These are phyloP conservation scores for Deilephila porcellus DNA, from an alignment of 2,888 invertebrate species.

Conservation along the genomic window DNA sequence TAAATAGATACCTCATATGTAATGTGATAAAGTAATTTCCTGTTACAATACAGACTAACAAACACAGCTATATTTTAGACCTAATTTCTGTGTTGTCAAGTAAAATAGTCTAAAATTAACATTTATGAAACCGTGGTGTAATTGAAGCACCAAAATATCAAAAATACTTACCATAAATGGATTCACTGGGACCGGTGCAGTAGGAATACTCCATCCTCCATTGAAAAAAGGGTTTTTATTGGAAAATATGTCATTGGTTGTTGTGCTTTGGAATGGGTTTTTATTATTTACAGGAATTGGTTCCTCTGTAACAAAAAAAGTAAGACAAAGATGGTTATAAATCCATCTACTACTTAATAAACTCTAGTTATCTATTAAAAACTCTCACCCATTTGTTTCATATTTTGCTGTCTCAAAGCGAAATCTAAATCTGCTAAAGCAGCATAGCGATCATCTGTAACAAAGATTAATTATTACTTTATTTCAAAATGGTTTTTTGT, in stretches of 20 bases:
- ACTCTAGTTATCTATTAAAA: constrained; percentile 10
- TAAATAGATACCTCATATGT: constrained; percentile 23
- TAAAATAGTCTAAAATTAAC: neutral
- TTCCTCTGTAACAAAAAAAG: constrained; percentile 67
- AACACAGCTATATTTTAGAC: neutral
- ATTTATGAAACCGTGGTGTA: neutral
- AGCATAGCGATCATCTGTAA: constrained; percentile 95
- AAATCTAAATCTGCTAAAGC: constrained; percentile 97
- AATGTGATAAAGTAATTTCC: constrained; percentile 28
- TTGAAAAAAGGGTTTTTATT: constrained; percentile 80
- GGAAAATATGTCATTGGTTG: constrained; percentile 72
- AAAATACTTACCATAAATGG: constrained; percentile 75
- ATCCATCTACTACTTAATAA: neutral
- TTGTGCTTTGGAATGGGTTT: constrained; percentile 80
- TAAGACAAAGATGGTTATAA: constrained; percentile 18
- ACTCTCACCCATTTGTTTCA: constrained; percentile 75
- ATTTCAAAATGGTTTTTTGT: neutral
- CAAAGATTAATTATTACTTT: neutral
- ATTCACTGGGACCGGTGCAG: constrained; percentile 68
- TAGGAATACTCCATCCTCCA: constrained; percentile 71
- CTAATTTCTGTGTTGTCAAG: neutral
- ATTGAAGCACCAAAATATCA: neutral
- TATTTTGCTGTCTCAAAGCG: constrained; percentile 86
- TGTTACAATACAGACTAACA: constrained; percentile 29
- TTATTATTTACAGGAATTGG: constrained; percentile 64